Conservation (phyloP, 1,140 invertebrate species). For the Maconellicoccus hirsutus region DNA sequence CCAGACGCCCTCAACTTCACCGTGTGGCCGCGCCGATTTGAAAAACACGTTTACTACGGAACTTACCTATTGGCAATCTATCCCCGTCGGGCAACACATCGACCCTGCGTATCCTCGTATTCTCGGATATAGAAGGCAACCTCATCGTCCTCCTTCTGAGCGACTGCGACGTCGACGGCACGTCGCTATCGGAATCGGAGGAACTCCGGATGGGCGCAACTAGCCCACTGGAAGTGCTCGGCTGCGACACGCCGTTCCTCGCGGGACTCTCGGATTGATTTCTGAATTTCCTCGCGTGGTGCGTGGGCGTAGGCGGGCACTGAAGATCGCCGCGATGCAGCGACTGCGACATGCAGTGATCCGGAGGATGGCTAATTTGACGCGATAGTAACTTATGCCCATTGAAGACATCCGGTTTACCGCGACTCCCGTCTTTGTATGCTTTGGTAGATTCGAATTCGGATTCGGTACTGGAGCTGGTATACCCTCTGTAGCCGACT, state of each 20-base stretch:
- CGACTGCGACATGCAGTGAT: constrained; percentile 21
- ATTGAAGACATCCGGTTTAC: background rate
- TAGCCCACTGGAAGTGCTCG: background rate
- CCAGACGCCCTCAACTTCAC: constrained; percentile 23
- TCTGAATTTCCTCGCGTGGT: constrained; percentile 50
- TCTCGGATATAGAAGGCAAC: constrained; percentile 68
- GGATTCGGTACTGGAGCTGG: background rate
- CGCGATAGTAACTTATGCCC: background rate
- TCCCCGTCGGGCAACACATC: constrained; percentile 56
- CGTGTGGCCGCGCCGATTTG: constrained; percentile 14
- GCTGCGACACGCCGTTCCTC: constrained; percentile 23
- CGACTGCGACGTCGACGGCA: constrained; percentile 41
- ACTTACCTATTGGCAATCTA: constrained; percentile 67
- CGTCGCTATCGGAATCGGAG: constrained; percentile 27
- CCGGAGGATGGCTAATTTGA: constrained; percentile 29
- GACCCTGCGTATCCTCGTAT: constrained; percentile 48
- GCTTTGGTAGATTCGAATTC: background rate
- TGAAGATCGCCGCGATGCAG: constrained; percentile 25
- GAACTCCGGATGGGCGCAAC: constrained; percentile 27
- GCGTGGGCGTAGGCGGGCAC: constrained; percentile 71
- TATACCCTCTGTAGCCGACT: background rate
- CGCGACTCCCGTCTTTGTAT: background rate
- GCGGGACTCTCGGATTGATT: constrained; percentile 32
- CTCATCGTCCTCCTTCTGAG: constrained; percentile 59
- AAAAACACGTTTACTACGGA: too few relatives aligned